Base-by-base conservation (phyloP, 1,140 invertebrate genomes). In the Cydia fagiglandana region DNA sequence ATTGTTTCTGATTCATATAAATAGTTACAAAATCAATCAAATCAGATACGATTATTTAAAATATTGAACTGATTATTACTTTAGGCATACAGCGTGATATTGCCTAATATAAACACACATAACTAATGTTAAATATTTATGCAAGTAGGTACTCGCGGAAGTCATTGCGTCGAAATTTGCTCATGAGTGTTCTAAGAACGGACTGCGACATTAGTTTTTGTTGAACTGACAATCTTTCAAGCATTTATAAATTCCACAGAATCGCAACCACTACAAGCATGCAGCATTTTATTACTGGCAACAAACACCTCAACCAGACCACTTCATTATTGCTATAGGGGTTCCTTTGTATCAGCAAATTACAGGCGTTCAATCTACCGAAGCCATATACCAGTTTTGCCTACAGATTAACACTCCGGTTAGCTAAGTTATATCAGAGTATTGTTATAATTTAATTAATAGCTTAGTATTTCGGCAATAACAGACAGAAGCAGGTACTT, bases 231-330 rank as follows among this genome's bases (percentile, higher is more conserved):
- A 53, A 73, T 73, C 0, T n/a, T 24, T 73, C 12, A 53, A 50
- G 41, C 28, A 28, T 73, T 73, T 45, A 73, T 50, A 50, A 47
- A 90, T 76, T 81, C 89, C n/a, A 81, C 88, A 4, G 80, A 81
- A 77, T 94, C 94, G 0, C 81, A 70, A 70, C 66, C 30, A 70
- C 66, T 70, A 70, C 66, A 70, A 17, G 66, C 66, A 70, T 70
- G 66, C 66, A 41, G 34, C 64, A n/a, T 68, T 66, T n/a, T 38
- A 41, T 70, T 38, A 70, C 66, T 61, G 56, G 12, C 34, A 68
- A 68, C 64, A 70, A 70, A 70, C 66, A 70, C 66, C 66, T 70
- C 66, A 70, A 70, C 28, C 66, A 38, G n/a, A 70, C 38, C 34
- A 41, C n/a, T 41, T 38, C 66, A 41, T 41, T 38, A 41, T 30